Evolutionary conservation across 2,113 vertebrate genomes (phyloP).

Genomic region (Callaeas wilsoni): DNA sequence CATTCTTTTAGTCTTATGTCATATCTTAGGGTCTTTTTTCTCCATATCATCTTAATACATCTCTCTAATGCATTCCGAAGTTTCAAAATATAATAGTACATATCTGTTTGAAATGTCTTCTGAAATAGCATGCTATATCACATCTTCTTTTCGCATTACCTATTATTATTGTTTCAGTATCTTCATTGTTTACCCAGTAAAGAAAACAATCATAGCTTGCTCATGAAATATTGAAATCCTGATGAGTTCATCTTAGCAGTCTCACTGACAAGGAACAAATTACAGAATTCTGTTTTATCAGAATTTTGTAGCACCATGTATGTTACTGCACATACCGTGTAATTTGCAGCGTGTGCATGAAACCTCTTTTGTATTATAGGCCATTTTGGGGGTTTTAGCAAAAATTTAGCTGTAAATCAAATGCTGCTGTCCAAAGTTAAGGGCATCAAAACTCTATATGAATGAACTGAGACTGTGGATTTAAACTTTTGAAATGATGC

Average conservation of each 20-base stretch:
- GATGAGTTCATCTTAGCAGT: background rate
- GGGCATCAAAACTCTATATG: background rate
- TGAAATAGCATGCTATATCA: background rate
- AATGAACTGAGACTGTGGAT: background rate
- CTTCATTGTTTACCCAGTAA: background rate
- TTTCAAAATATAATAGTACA: background rate
- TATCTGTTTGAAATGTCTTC: background rate
- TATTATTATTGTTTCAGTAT: background rate
- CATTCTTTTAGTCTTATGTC: background rate
- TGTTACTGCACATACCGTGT: background rate
- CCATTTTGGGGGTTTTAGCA: background rate
- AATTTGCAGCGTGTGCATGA: background rate
- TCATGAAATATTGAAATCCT: background rate
- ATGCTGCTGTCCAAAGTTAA: background rate
- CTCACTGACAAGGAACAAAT: background rate
- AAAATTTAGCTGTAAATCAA: background rate
- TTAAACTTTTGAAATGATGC: background rate
- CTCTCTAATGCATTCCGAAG: background rate
- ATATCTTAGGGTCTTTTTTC: background rate
- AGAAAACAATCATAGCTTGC: background rate
- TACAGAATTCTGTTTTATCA: background rate
- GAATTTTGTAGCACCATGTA: background rate
- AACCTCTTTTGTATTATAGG: background rate
- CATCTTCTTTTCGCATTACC: background rate
- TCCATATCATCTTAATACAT: background rate